phyloP scores from a whole-genome alignment of 2,113 vertebrate species.

The Paramormyrops kingsleyae region DNA sequence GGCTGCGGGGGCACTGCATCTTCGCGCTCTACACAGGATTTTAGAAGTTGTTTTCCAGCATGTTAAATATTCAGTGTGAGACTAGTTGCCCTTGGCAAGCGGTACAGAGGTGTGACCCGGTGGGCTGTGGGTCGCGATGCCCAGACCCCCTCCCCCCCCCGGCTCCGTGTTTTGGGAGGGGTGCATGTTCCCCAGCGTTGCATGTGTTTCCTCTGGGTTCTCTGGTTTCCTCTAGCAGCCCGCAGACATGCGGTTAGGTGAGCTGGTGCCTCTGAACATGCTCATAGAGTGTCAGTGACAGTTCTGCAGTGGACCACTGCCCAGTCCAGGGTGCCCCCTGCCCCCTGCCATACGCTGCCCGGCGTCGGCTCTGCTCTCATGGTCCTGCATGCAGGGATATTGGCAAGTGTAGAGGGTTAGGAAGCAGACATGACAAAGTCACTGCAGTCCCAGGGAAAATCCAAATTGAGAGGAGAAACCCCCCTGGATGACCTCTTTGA shows the following conservation, averaged over 20 bases:
- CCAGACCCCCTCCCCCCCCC: neutral
- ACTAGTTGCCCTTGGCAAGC: neutral
- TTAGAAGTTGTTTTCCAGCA: neutral
- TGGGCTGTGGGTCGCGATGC: neutral
- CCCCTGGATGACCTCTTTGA: neutral
- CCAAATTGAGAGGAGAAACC: neutral
- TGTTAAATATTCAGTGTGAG: neutral
- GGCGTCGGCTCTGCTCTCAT: neutral
- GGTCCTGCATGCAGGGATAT: neutral
- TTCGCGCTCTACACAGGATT: neutral
- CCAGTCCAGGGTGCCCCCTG: neutral
- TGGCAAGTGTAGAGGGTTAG: neutral
- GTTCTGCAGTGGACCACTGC: neutral
- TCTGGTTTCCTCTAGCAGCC: neutral
- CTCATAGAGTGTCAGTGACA: neutral
- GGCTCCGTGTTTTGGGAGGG: neutral
- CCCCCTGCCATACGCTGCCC: neutral
- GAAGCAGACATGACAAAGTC: neutral
- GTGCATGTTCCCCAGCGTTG: neutral
- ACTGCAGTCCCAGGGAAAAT: neutral
- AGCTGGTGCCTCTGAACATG: neutral
- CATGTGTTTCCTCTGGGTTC: neutral
- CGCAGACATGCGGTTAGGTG: neutral
- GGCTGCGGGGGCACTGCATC: conserved; percentile 35
- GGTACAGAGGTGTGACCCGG: neutral